Evolutionary conservation across 2,113 vertebrate genomes (phyloP).

Genomic region (Phrynocephalus versicolor): DNA sequence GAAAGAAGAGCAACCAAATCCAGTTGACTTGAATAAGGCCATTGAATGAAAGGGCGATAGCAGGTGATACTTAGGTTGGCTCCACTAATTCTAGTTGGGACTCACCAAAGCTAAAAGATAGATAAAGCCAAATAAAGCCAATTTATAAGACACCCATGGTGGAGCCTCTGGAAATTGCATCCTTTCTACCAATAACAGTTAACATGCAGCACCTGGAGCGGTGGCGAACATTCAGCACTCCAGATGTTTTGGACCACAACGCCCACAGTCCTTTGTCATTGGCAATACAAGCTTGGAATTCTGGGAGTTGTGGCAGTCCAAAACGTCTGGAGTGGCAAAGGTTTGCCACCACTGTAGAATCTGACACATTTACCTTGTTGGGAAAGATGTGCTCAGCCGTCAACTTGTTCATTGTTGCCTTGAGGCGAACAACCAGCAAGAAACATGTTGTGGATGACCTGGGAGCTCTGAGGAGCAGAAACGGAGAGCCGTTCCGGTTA

Average conservation of each 20-base stretch:
- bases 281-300: too few relatives aligned
- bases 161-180: background rate
- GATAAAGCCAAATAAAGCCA: background rate
- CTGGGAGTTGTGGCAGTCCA: too few relatives aligned
- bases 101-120: too few relatives aligned
- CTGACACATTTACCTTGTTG: background rate
- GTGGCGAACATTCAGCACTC: too few relatives aligned
- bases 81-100: too few relatives aligned
- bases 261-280: too few relatives aligned
- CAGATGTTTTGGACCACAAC: too few relatives aligned
- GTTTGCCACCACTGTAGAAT: too few relatives aligned
- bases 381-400: slow-evolving; percentile 36
- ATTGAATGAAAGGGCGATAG: background rate
- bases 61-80: too few relatives aligned
- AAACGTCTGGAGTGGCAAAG: too few relatives aligned
- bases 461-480: slow-evolving; percentile 25
- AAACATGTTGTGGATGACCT: slow-evolving; percentile 17
- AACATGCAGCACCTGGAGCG: background rate
- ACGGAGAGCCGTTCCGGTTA: slow-evolving; percentile 20
- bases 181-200: background rate
- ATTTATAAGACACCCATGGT: background rate
- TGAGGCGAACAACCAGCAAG: background rate
- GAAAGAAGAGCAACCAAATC: too few relatives aligned
- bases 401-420: slow-evolving; percentile 34
- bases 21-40: background rate